Conservation (phyloP, 2,888 invertebrate genomes). For the Gandaritis pyraliata region DNA sequence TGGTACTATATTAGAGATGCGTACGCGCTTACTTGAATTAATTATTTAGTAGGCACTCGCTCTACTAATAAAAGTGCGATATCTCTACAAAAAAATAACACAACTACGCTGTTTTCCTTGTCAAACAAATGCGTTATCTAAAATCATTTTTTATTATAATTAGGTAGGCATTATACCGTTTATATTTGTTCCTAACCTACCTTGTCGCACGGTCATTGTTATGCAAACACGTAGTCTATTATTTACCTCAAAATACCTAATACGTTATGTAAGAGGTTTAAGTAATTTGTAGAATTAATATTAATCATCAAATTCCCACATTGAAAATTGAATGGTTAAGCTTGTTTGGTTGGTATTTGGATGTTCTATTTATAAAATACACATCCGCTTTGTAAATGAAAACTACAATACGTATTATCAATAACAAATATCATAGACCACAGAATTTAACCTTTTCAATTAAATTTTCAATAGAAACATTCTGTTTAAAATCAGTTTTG, state of each 20-base stretch:
- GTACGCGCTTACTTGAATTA: constrained; percentile 21
- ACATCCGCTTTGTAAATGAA: constrained; percentile 33
- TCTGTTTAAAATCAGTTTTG: background rate
- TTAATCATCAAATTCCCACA: too few relatives aligned
- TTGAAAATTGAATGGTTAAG: too few relatives aligned
- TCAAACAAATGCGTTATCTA: too few relatives aligned
- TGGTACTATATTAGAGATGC: constrained; percentile 32
- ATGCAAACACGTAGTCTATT: too few relatives aligned
- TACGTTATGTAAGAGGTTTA: too few relatives aligned
- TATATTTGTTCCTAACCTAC: too few relatives aligned
- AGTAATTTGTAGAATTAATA: too few relatives aligned
- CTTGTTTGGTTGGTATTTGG: background rate
- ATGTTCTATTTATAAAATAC: background rate
- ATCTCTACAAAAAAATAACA: background rate
- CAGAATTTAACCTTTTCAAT: constrained; percentile 4
- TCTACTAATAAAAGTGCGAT: constrained; percentile 25
- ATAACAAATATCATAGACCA: constrained; percentile 15
- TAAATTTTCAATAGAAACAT: background rate
- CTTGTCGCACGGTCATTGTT: too few relatives aligned
- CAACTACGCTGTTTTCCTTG: constrained; percentile 1
- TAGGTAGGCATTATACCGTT: too few relatives aligned
- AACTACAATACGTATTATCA: constrained; percentile 5
- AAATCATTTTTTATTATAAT: too few relatives aligned
- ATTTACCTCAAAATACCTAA: too few relatives aligned
- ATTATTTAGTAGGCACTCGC: constrained; percentile 3